Percentiles rank a stretch among this genome's conserved stretches.
These are phyloP conservation scores for Cecropterus lyciades DNA, from an alignment of 1,140 invertebrate genomes.

Conservation along the genomic window DNA sequence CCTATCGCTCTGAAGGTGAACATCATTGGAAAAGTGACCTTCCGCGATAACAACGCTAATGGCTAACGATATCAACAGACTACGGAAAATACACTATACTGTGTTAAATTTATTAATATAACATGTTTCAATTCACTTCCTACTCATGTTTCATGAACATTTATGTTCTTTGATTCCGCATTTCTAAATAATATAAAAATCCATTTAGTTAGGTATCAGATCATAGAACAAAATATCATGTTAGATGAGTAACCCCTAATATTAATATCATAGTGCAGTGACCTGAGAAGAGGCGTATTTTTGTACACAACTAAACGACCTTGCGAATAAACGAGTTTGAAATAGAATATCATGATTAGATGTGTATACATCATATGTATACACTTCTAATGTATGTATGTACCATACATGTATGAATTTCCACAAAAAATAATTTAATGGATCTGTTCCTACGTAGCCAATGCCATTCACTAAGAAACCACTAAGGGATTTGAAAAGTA, in stretches of 20 bases:
- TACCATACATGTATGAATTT: not conserved
- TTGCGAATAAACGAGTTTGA: slow-evolving; percentile 21
- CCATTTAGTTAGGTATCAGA: no score
- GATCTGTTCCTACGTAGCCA: no score
- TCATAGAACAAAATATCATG: not conserved
- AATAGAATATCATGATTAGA: not conserved
- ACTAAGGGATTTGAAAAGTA: not conserved
- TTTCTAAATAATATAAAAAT: no score
- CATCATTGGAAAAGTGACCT: slow-evolving; percentile 53
- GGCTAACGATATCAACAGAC: slow-evolving; percentile 45
- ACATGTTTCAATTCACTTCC: not conserved
- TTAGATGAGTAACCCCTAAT: slow-evolving; percentile 11
- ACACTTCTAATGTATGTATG: no score
- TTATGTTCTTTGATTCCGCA: no score
- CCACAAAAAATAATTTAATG: slow-evolving; percentile 7
- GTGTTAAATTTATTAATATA: not conserved
- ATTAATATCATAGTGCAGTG: slow-evolving; percentile 25
- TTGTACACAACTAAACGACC: slow-evolving; percentile 14
- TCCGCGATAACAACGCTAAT: slow-evolving; percentile 59
- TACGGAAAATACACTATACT: not conserved
- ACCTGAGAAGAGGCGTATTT: slow-evolving; percentile 13
- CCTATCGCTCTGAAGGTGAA: slow-evolving; percentile 54
- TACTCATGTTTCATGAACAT: not conserved
- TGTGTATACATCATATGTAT: no score
- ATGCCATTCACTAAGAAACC: not conserved